Evolutionary conservation across 2,888 invertebrate genomes (phyloP), one percentile per base, ranked within the genome.

Genomic region (Bimastos eiseni): DNA sequence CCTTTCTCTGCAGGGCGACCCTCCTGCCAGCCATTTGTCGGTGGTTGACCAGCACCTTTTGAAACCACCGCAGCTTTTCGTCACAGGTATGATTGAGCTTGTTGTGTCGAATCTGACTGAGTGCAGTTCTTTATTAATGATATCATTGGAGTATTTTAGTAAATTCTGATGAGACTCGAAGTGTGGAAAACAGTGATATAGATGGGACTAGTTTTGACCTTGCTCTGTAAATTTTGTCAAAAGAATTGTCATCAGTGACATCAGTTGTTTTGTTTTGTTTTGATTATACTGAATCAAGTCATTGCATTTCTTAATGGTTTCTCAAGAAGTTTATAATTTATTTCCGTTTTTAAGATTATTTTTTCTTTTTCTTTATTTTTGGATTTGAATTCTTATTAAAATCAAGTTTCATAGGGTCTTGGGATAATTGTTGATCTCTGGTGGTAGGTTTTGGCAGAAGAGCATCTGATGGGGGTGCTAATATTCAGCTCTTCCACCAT

Each of bases 31-130:
- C 70, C 70, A 70, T n/a, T n/a, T 70, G 88, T 33, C 90, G 89
- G 90, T 49, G 84, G 33, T 33, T 83, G 98, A 98, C 95, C 98
- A 98, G 93, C 98, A 98, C 95, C 96, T 98, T 92, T 96, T 99
- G 91, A 98, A 98, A 95, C 98, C 98, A n/a, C 98, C 97, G 91
- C 91, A 91, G 86, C 97, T 97, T 13, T 89, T 13, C 44, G 6
- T 88, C 88, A 88, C 88, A 36, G 88, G 88, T 88, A 38, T 37
- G 88, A 37, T 88, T 88, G 24, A 33, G 11, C 21, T 24, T 88
- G 36, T 38, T 8, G 36, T 90, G 13, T 83, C 13, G 24, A 11
- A 33, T 34, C 24, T 30, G 36, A 34, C n/a, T 3, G 33, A 70
- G 21, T 38, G 33, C 55, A 34, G 24, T 49, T 90, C 36, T 24